These are phyloP conservation scores for Setipinna tenuifilis DNA, from an alignment of 2,797 vertebrate species.

Conservation along the genomic window DNA sequence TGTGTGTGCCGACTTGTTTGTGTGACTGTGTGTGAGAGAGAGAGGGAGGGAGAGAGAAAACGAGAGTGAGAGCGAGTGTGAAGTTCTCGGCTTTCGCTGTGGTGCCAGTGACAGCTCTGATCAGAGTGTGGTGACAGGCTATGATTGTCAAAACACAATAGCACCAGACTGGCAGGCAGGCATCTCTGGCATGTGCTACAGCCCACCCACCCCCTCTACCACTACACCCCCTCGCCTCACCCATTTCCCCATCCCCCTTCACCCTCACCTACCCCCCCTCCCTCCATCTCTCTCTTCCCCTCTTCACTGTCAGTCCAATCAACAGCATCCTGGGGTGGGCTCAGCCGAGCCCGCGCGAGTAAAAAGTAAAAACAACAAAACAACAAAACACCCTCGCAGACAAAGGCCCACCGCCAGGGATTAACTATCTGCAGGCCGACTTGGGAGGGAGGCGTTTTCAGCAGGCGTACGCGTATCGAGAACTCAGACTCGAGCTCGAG, in stretches of 20 bases:
- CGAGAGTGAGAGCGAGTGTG: background rate
- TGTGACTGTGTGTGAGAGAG: background rate
- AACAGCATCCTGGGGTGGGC: slow-evolving; percentile 68
- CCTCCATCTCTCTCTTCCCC: slow-evolving; percentile 61
- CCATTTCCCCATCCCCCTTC: slow-evolving; percentile 68
- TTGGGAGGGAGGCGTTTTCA: background rate
- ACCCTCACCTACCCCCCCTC: slow-evolving; percentile 66
- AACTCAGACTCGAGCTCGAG: background rate
- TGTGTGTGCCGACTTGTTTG: background rate
- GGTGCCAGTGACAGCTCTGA: slow-evolving; percentile 80
- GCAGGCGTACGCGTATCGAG: background rate
- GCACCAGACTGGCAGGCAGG: slow-evolving; percentile 75
- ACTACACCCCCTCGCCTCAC: slow-evolving; percentile 1
- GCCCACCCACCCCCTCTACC: slow-evolving; percentile 54
- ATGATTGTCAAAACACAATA: slow-evolving; percentile 82
- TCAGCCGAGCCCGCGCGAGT: slow-evolving; percentile 65
- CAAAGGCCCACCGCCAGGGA: slow-evolving; percentile 57
- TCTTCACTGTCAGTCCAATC: slow-evolving; percentile 58
- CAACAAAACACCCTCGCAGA: slow-evolving; percentile 60
- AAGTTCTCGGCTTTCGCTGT: slow-evolving; percentile 69
- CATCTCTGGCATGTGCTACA: slow-evolving; percentile 63
- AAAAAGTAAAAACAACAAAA: slow-evolving; percentile 56
- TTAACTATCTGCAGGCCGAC: slow-evolving; percentile 66
- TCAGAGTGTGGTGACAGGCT: slow-evolving; percentile 82
- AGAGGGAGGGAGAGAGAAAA: background rate